Evolutionary conservation across 2,888 invertebrate genomes (phyloP), one percentile per base, ranked within the genome.

Genomic region (Orthosia gracilis): DNA sequence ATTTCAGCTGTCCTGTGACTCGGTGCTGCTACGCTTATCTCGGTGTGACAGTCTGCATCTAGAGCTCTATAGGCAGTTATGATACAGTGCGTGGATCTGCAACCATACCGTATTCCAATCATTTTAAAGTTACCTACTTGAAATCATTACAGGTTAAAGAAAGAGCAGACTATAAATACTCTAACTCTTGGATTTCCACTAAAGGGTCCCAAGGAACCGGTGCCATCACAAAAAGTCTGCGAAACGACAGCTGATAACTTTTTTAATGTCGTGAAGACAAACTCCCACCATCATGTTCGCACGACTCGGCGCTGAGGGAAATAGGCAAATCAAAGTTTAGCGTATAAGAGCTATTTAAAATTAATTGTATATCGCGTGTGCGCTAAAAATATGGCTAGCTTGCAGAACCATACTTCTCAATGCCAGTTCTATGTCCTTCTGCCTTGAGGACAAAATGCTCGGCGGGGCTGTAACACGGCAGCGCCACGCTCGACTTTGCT

Each of bases 391-490:
- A 67, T 11, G 4, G 50, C 17, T 47, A 54, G 4, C 31, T 31
- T 54, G 47, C 45, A 73, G 18, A 54, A 2, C n/a, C 21, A 54
- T 17, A 54, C 52, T 54, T 40, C 40, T 40, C 40, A 40, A 40
- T 1, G 40, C 40, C 9, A 9, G 40, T 40, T 40, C 40, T 40
- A 40, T 40, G 40, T 40, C 40, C 7, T 31, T 7, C 94, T 89
- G 93, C 31, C 31, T 7, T 31, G 7, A 31, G 31, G 31, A 31
- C 90, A 40, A 91, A 89, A 77, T 92, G 88, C 68, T 91, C 92
- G 52, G 95, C 92, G 4, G n/a, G 50, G n/a, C 50, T 31, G 31
- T 31, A 31, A 7, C 31, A 31, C 31, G 5, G 31, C 7, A 3
- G 31, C 31, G 7, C 31, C 31, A 31, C 7, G 7, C 31, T 31